Percentiles rank a stretch among this genome's conserved stretches.
Conservation (phyloP, 2,797 vertebrate genomes). For the Macropus fuliginosus region DNA sequence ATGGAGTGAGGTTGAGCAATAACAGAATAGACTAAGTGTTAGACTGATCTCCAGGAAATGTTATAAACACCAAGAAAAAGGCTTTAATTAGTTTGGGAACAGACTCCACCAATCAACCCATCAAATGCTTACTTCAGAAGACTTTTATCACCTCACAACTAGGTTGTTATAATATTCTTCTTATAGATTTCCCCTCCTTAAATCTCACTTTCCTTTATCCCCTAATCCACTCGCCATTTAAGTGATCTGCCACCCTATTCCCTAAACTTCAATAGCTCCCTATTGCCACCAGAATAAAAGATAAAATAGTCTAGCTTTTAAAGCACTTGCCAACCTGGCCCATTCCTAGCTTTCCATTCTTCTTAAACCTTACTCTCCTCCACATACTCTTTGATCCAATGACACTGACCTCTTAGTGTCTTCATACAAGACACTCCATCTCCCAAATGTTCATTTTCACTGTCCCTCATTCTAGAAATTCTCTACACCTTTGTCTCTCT, state of each 20-base stretch:
- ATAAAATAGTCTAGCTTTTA: background rate
- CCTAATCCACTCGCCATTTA: background rate
- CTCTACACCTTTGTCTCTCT: background rate
- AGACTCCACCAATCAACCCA: background rate
- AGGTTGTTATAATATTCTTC: background rate
- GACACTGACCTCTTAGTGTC: background rate
- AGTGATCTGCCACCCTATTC: background rate
- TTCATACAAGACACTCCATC: background rate
- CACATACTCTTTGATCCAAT: background rate
- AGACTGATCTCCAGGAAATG: background rate
- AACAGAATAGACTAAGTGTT: background rate
- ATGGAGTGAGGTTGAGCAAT: background rate
- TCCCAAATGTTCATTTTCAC: background rate
- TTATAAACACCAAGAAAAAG: background rate
- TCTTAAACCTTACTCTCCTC: background rate
- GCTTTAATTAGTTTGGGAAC: background rate
- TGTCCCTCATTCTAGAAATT: background rate
- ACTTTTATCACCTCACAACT: background rate
- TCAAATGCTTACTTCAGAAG: background rate
- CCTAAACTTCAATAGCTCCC: background rate
- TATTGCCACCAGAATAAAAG: background rate
- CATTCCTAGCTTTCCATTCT: background rate
- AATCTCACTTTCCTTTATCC: background rate
- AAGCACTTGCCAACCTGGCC: background rate
- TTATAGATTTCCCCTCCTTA: background rate